phyloP scores from a whole-genome alignment of 2,888 invertebrate genomes.

The Papilio demoleus region DNA sequence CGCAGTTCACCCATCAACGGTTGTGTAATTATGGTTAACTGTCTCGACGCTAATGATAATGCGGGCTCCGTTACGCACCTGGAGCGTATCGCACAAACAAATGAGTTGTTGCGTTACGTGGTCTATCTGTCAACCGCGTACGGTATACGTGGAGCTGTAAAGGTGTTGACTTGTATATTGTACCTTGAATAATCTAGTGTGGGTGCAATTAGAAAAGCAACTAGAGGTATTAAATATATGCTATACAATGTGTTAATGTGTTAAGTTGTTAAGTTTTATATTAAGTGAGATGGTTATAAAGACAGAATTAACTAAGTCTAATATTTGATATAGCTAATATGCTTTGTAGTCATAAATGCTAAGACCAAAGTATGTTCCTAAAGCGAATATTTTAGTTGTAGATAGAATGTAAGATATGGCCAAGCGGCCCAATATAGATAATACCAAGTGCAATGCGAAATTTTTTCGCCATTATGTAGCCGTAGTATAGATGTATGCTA shows the following conservation, averaged over 20 bases:
- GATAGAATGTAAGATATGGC: too few relatives aligned
- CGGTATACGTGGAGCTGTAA: constrained; percentile 17
- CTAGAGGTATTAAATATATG: not conserved
- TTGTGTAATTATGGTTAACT: constrained; percentile 35
- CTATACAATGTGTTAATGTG: not conserved
- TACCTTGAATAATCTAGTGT: not conserved
- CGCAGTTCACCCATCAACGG: constrained; percentile 25
- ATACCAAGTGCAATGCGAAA: too few relatives aligned
- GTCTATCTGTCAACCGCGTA: constrained; percentile 33
- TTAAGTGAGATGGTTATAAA: not conserved
- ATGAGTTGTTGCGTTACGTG: constrained; percentile 35
- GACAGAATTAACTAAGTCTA: too few relatives aligned
- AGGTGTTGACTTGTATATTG: constrained; percentile 1
- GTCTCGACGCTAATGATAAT: constrained; percentile 30
- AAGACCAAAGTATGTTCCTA: too few relatives aligned
- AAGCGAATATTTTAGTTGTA: too few relatives aligned
- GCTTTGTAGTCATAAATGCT: too few relatives aligned
- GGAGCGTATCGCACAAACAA: constrained; percentile 36
- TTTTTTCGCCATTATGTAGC: too few relatives aligned
- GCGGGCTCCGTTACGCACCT: constrained; percentile 37
- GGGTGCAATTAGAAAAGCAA: not conserved
- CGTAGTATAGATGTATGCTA: too few relatives aligned
- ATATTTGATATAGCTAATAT: too few relatives aligned
- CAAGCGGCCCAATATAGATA: too few relatives aligned
- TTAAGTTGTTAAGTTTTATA: not conserved